A percentile compares a stretch with the other conserved stretches of the same genome.
Evolutionary conservation across 2,888 invertebrate species (phyloP).

Genomic region (Phyllotreta striolata): DNA sequence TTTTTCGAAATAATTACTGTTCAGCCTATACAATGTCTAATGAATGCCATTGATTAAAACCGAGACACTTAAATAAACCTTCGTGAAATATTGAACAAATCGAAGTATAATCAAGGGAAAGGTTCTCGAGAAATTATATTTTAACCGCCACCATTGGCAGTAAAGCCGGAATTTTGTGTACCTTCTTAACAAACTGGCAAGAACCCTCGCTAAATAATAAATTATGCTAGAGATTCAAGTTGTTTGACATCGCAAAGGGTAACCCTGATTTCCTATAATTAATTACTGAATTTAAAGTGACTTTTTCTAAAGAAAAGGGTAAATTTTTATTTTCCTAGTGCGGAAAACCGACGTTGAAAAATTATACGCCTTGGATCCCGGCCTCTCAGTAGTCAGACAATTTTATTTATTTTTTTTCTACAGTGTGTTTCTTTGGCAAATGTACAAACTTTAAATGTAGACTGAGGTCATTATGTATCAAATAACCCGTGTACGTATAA

Average conservation of each 20-base stretch:
- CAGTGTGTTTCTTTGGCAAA: too few relatives aligned
- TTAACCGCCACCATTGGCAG: neutral
- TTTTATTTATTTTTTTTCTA: too few relatives aligned
- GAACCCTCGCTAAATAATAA: constrained; percentile 16
- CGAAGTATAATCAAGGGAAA: neutral
- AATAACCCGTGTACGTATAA: too few relatives aligned
- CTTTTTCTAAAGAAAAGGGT: constrained; percentile 1
- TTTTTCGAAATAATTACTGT: neutral
- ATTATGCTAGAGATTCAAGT: constrained; percentile 16
- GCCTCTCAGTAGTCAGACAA: too few relatives aligned
- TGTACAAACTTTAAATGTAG: too few relatives aligned
- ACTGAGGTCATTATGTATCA: too few relatives aligned
- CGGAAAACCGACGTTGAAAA: too few relatives aligned
- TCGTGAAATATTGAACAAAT: too few relatives aligned
- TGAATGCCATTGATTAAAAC: too few relatives aligned
- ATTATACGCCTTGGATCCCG: too few relatives aligned
- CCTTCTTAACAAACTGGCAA: constrained; percentile 16
- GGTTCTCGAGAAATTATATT: neutral
- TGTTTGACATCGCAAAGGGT: constrained; percentile 17
- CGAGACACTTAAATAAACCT: too few relatives aligned
- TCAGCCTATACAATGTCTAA: too few relatives aligned
- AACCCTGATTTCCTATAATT: constrained; percentile 14
- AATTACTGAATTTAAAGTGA: constrained; percentile 17
- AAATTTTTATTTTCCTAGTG: constrained; percentile 6
- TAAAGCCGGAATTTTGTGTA: constrained; percentile 5